phyloP scores from a whole-genome alignment of 2,888 invertebrate species.

The Drosophila picticornis region DNA sequence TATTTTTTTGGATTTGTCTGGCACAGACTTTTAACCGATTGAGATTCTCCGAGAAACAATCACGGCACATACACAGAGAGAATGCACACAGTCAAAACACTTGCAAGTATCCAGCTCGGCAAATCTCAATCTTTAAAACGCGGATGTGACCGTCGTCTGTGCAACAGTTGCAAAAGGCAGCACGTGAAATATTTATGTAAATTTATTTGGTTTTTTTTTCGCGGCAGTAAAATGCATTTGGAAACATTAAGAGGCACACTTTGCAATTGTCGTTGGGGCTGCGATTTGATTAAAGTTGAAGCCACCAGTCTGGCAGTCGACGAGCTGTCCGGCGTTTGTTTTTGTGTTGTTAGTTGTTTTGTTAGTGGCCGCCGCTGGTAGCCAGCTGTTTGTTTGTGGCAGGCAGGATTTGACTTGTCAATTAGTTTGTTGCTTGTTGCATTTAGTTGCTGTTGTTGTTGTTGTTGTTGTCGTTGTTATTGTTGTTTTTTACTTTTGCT shows the following conservation, averaged over 20 bases:
- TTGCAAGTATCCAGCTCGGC: conserved; percentile 47
- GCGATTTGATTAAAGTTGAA: conserved; percentile 74
- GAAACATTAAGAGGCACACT: conserved; percentile 80
- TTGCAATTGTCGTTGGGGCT: conserved; percentile 77
- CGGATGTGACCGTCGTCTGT: conserved; percentile 68
- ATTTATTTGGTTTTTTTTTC: conserved; percentile 73
- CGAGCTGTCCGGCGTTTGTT: conserved; percentile 69
- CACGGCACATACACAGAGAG: conserved; percentile 8
- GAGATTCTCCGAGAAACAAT: conserved; percentile 25
- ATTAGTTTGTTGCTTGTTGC: conserved; percentile 74
- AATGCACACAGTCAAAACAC: conserved; percentile 40
- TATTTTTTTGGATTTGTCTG: conserved; percentile 44
- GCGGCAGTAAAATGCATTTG: conserved; percentile 71
- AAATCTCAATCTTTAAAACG: conserved; percentile 66
- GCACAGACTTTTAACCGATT: conserved; percentile 33
- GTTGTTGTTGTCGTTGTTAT: conserved; percentile 4
- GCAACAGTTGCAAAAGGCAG: conserved; percentile 61
- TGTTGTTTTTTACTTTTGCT: conserved; percentile 36
- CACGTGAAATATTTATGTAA: conserved; percentile 81
- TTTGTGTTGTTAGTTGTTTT: conserved; percentile 33
- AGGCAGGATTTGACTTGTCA: conserved; percentile 81
- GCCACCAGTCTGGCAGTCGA: conserved; percentile 55
- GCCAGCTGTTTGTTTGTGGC: conserved; percentile 59
- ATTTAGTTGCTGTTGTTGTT: conserved; percentile 40
- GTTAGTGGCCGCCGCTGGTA: conserved; percentile 20